Evolutionary conservation across 2,888 invertebrate species (phyloP).

Genomic region (Pycnomerus fuliginosus): DNA sequence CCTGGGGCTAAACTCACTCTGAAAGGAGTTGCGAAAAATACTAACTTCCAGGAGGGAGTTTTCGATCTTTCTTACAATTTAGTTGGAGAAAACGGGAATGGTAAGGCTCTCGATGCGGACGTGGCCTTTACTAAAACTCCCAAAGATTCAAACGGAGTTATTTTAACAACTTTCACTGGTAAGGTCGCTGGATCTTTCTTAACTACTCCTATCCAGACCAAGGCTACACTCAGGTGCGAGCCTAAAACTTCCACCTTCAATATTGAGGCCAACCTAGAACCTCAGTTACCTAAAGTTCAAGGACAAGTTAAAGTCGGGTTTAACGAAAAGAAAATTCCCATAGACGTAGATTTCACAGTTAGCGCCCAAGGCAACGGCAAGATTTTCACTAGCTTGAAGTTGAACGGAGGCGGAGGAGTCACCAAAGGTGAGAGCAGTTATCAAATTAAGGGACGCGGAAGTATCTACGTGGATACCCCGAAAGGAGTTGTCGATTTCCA

Average conservation of each 20-base stretch:
- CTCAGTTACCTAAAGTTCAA: too few relatives aligned
- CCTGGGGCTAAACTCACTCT: constrained; percentile 51
- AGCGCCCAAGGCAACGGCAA: too few relatives aligned
- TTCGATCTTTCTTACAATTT: constrained; percentile 50
- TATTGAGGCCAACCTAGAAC: too few relatives aligned
- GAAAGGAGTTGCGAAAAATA: constrained; percentile 48
- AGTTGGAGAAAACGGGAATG: constrained; percentile 53
- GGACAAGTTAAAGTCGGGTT: too few relatives aligned
- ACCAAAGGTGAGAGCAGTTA: constrained; percentile 30
- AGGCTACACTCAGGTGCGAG: too few relatives aligned
- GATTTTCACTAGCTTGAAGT: too few relatives aligned
- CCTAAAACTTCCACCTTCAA: too few relatives aligned
- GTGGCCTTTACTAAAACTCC: constrained; percentile 48
- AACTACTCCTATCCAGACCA: constrained; percentile 43
- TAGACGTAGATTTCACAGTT: too few relatives aligned
- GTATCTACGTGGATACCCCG: constrained; percentile 38
- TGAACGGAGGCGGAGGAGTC: constrained; percentile 30
- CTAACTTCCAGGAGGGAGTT: constrained; percentile 51
- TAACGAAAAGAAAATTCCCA: too few relatives aligned
- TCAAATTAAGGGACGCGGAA: too few relatives aligned
- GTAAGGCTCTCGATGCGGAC: constrained; percentile 52
- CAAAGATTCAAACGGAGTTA: constrained; percentile 21
- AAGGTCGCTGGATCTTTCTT: constrained; percentile 49
- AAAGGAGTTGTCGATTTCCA: constrained; percentile 59
- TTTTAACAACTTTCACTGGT: constrained; percentile 12